Base-by-base conservation (phyloP, 2,797 vertebrate species). In the Xerus rutilus region DNA sequence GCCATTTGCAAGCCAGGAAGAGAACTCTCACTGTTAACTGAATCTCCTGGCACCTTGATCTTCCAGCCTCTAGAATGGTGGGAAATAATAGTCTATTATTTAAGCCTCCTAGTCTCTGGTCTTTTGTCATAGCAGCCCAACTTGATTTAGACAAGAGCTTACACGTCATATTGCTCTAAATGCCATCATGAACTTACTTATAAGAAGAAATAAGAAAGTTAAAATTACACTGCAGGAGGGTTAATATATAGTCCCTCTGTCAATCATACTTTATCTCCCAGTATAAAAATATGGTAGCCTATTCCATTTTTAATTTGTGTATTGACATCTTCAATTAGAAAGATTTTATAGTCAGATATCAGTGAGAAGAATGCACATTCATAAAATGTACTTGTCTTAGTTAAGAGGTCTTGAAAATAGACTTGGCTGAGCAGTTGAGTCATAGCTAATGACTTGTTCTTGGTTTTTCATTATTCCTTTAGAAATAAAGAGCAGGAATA, bases 381-480 rank as follows among this genome's bases (percentile, higher is more conserved):
- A 87, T 96, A 90, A 78, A 97, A 98, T 54, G 77, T 97, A 97
- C 86, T 95, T 86, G 90, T 92, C 59, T 1, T 30, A 96, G 76
- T 97, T 94, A 97, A 96, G 97, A 97, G 98, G 96, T 97, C 76
- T 86, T 74, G 57, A 96, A 79, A 97, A 98, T 18, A 54, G 54
- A 54, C 17, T 54, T 54, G 98, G 97, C 70, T 43, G 86, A 98
- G 97, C 72, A 95, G 97, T 93, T 97, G 97, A 97, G 97, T 92
- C 92, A 89, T 96, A 97, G 81, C 35, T 93, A 78, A 97, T 92
- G 97, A 92, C 79, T 8, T 52, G 93, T 93, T 96, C 91, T 98
- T 96, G 96, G 96, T 98, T 98, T 98, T 95, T 97, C 96, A 95
- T 96, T 96, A 98, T 98, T 98, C 98, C 97, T 98, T 98, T 98